Percentiles rank a stretch among this genome's conserved stretches.
Conservation (phyloP, 1,140 invertebrate genomes). For the Coenobita brevimanus region DNA sequence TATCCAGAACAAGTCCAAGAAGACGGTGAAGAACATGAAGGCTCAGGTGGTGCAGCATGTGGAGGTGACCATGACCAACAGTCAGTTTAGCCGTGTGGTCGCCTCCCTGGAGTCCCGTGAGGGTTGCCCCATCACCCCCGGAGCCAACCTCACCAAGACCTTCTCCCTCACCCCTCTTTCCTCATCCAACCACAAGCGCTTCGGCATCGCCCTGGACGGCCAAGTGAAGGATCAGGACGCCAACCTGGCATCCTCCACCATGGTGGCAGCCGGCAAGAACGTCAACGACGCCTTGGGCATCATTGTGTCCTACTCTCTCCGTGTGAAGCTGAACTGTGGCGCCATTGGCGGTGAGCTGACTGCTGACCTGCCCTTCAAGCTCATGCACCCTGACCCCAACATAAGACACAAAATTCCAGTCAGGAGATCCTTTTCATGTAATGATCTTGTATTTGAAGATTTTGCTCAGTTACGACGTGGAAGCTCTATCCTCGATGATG, state of each 20-base stretch:
- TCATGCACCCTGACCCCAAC: too few species aligned
- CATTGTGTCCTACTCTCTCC: conserved; percentile 90
- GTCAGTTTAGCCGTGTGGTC: conserved; percentile 87
- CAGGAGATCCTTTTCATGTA: too few species aligned
- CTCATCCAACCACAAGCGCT: conserved; percentile 84
- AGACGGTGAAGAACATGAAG: conserved; percentile 90
- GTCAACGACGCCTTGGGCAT: conserved; percentile 90
- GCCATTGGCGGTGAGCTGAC: conserved; percentile 90
- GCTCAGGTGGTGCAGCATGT: conserved; percentile 89
- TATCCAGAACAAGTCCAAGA: conserved; percentile 90
- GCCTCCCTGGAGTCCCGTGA: conserved; percentile 90
- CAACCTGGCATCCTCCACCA: conserved; percentile 91
- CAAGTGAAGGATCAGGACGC: conserved; percentile 92
- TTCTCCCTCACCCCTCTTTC: conserved; percentile 90
- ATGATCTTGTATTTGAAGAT: too few species aligned
- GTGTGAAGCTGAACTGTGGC: conserved; percentile 90
- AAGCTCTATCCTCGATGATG: too few species aligned
- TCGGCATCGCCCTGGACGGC: conserved; percentile 89
- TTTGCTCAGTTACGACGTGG: too few species aligned
- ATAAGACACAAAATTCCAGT: too few species aligned
- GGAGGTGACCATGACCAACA: conserved; percentile 94
- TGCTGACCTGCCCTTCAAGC: conserved; percentile 75
- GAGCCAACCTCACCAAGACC: conserved; percentile 87
- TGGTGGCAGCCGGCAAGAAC: conserved; percentile 86
- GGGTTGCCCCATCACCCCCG: conserved; percentile 91